Percentiles rank a stretch among this genome's conserved stretches.
Evolutionary conservation across 2,888 invertebrate species (phyloP).

Genomic region (Sthenelais limicola): DNA sequence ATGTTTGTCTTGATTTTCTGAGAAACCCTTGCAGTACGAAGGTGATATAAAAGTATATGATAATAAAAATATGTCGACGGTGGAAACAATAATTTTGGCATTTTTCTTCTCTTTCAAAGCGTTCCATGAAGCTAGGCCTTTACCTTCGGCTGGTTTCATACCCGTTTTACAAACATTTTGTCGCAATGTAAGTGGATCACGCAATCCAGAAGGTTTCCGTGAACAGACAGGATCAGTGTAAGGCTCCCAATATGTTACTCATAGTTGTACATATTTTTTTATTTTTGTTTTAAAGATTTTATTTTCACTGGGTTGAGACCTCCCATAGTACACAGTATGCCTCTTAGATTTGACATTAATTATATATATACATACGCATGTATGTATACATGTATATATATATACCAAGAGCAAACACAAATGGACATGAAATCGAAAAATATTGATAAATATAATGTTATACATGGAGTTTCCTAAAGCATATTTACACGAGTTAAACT

Average conservation of each 20-base stretch:
- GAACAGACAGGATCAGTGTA: constrained; percentile 38
- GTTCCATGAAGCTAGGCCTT: constrained; percentile 19
- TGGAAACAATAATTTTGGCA: neutral
- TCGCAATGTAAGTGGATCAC: constrained; percentile 1
- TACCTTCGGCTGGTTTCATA: constrained; percentile 38
- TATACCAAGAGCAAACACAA: neutral
- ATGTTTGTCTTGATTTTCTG: too few relatives aligned
- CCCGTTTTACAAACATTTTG: constrained; percentile 34
- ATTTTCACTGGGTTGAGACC: too few relatives aligned
- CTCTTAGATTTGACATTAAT: too few relatives aligned
- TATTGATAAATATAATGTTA: too few relatives aligned
- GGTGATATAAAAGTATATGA: neutral
- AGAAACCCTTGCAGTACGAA: too few relatives aligned
- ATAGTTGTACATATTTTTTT: neutral
- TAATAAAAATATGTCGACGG: neutral
- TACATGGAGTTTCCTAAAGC: too few relatives aligned
- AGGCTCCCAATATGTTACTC: neutral
- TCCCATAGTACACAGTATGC: too few relatives aligned
- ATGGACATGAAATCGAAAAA: neutral
- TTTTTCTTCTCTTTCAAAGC: neutral
- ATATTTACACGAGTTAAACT: too few relatives aligned
- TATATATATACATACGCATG: neutral
- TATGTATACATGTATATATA: neutral
- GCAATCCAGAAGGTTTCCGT: constrained; percentile 12
- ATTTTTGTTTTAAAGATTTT: too few relatives aligned